Conservation (phyloP, 2,797 vertebrate genomes). For the Bradypus variegatus region DNA sequence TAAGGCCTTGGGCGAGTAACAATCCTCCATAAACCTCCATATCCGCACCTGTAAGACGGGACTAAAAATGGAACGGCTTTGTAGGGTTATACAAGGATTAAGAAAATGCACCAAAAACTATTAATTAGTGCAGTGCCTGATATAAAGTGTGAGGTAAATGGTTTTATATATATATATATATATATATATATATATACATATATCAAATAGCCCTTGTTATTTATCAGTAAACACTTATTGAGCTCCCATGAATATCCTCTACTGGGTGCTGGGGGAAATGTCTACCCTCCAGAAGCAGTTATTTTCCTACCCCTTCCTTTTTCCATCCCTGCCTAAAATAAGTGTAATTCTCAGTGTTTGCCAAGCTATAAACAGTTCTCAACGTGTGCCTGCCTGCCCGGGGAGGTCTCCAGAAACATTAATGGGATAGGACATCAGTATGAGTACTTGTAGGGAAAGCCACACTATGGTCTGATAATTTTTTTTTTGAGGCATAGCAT, state of each 20-base stretch:
- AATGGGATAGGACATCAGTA: neutral
- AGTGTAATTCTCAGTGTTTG: neutral
- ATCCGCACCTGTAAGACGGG: neutral
- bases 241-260: neutral
- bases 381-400: neutral
- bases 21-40: neutral
- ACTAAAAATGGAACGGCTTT: neutral
- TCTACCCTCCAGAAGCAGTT: neutral
- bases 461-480: neutral
- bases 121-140: neutral
- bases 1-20: neutral
- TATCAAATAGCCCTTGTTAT: neutral
- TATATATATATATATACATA: neutral
- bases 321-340: neutral
- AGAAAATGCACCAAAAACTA: neutral
- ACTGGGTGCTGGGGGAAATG: neutral
- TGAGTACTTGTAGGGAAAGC: neutral
- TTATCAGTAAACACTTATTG: neutral
- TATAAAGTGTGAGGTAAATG: neutral
- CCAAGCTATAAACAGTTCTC: neutral
- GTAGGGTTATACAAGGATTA: neutral
- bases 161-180: too few relatives aligned
- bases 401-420: neutral
- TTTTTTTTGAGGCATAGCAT: neutral
- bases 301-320: neutral